phyloP scores from a whole-genome alignment of 2,113 vertebrate genomes.

The Leptosomus discolor region DNA sequence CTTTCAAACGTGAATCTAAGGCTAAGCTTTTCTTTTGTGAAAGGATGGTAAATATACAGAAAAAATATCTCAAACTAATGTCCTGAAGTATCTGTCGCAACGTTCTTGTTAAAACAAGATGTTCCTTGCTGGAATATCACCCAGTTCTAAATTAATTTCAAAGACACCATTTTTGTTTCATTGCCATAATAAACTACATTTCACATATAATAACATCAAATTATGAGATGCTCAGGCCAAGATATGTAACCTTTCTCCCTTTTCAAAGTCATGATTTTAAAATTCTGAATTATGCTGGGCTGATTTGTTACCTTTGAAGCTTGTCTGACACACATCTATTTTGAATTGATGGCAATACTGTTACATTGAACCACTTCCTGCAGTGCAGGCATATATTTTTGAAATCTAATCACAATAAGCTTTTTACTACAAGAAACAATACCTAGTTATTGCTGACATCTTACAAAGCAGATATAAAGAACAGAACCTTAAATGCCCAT shows the following conservation, averaged over 20 bases:
- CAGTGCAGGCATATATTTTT: constrained; percentile 44
- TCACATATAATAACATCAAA: constrained; percentile 17
- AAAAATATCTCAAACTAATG: not conserved
- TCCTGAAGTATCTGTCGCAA: not conserved
- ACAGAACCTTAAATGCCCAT: not conserved
- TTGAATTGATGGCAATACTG: constrained; percentile 57
- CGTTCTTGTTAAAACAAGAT: not conserved
- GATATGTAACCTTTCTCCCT: not conserved
- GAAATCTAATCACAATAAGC: constrained; percentile 43
- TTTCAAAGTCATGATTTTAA: constrained; percentile 39
- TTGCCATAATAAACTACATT: not conserved
- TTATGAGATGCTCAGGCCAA: constrained; percentile 25
- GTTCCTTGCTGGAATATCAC: not conserved
- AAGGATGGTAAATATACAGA: not conserved
- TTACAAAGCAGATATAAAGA: constrained; percentile 22
- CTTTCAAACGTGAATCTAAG: not conserved
- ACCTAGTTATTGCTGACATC: constrained; percentile 12
- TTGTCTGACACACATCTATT: constrained; percentile 53
- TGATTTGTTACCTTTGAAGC: constrained; percentile 50
- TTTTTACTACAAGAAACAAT: constrained; percentile 48
- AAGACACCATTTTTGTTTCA: not conserved
- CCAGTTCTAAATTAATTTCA: not conserved
- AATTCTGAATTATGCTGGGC: constrained; percentile 39
- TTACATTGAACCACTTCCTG: constrained; percentile 43
- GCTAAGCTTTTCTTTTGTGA: not conserved